Base-by-base conservation (phyloP, 2,888 invertebrate genomes). In the Yponomeuta malinellus region DNA sequence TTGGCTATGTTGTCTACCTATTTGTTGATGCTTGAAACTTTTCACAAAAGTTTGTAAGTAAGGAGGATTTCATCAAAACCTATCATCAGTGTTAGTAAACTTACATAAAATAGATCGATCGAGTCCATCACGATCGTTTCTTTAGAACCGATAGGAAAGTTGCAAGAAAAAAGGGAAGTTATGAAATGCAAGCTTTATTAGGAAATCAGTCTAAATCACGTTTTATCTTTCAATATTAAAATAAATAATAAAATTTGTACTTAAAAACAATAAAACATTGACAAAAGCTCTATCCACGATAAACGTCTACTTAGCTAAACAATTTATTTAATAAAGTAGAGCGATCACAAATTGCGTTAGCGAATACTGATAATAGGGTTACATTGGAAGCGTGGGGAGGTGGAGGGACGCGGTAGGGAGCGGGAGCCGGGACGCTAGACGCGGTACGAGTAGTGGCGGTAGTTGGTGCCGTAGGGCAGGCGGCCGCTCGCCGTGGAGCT, bases 371-470 rank as follows among this genome's bases (percentile, higher is more conserved):
- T 89, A 84, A 87, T 74, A 73, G 85, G 81, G 76, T 78, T 75
- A 77, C 48, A 52, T 48, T 31, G 72, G 78, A 82, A 75, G 78
- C 78, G 77, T 78, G 78, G 76, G 75, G 72, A 70, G 71, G 70
- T 68, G 72, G 72, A 71, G 72, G 72, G 70, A 63, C 68, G 73
- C 65, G 74, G 71, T 76, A 75, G 8, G 78, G 81, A 76, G 77
- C 78, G 70, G 71, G 70, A 64, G 66, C 78, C 52, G 89, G 87
- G 87, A 76, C 74, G 83, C 94, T 96, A 97, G 85, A 97, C 96
- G 90, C 96, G 95, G 93, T 97, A 97, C 80, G 96, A 96, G 93
- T 94, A 97, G 89, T 97, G 96, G 82, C 97, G 96, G 91, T 97
- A 97, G 81, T 89, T 92, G 83, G 95, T 96, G 86, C 97, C 97